Evolutionary conservation across 2,113 vertebrate genomes (phyloP), one percentile per base, ranked within the genome.

Genomic region (Calonectris borealis): DNA sequence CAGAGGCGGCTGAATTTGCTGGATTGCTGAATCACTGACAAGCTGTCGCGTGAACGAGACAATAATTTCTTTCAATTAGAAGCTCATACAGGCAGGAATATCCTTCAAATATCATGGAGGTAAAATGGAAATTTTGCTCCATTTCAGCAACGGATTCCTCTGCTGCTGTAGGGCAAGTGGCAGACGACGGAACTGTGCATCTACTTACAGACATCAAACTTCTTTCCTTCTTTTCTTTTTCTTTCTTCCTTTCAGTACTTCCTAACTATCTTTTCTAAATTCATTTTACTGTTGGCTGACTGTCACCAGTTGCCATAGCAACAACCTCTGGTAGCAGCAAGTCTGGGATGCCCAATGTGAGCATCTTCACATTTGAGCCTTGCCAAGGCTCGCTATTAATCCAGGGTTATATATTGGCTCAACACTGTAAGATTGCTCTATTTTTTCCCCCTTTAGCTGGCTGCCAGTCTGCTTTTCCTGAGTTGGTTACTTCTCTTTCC

Each of bases 271-370:
- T 95, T 94, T 96, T 96, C 69, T 77, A 91, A 94, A 80, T 91
- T 92, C 61, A 71, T 92, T 93, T 96, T 94, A 70, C 83, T 94
- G 52, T 86, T 95, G 76, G 68, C 77, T 95, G 93, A 86, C 95
- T 97, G 95, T 96, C 96, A 71, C 85, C n/a, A 51, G 94, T 97
- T 93, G 68, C 93, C 86, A 93, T 96, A 81, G 95, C 79, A 97
- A 98, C 97, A 97, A 95, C 70, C 73, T 97, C 75, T 92, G 81
- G 69, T 93, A 97, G 72, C 96, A 96, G 93, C 91, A 93, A 96
- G 95, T 68, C 91, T 96, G 82, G 72, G 84, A 96, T 93, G 88
- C 77, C 94, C 83, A 4, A 66, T 84, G 86, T 77, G 84, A 98
- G 83, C 75, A 65, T 96, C 92, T 95, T 92, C 91, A 91, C 91